Evolutionary conservation across 2,797 vertebrate genomes (phyloP), one percentile per base, ranked within the genome.

Genomic region (Orestias chungarensis): DNA sequence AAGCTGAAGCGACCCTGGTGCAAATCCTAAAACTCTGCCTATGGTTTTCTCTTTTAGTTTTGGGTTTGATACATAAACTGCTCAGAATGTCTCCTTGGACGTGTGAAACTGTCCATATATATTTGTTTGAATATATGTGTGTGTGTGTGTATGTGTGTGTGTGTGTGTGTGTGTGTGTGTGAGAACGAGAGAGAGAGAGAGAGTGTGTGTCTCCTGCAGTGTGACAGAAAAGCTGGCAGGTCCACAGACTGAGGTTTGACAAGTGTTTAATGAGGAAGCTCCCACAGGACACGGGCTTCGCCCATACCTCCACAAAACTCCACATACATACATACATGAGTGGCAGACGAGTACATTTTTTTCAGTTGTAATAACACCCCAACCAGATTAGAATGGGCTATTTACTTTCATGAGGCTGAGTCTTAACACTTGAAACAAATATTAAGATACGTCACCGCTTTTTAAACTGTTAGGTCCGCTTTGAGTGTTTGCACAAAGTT

Each of bases 181-280:
- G n/a, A n/a, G n/a, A n/a, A n/a, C n/a, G n/a, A n/a, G n/a, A n/a
- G n/a, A n/a, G n/a, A n/a, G n/a, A n/a, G n/a, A n/a, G n/a, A n/a
- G n/a, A n/a, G n/a, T n/a, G 55, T 80, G 61, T 76, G 69, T 77
- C 80, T 88, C 68, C 71, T 83, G 75, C 54, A 73, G 81, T 85
- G 55, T 59, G 55, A 59, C 55, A 59, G 55, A 35, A 59, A 59
- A 31, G 31, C 17, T 92, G 91, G 83, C 91, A 93, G 90, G 84
- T 87, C 70, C 83, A 85, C 88, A 92, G 86, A 92, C 86, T 79
- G 78, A 86, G 69, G 70, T 86, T 88, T 92, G 91, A 93, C 91
- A 93, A 87, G 81, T 79, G 76, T 92, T 93, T 93, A 93, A 94
- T 92, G 89, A 92, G 90, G 83, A 79, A 72, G 77, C 81, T 84